Evolutionary conservation across 2,113 vertebrate genomes (phyloP), one percentile per base, ranked within the genome.

Genomic region (Emydura subglobosa): DNA sequence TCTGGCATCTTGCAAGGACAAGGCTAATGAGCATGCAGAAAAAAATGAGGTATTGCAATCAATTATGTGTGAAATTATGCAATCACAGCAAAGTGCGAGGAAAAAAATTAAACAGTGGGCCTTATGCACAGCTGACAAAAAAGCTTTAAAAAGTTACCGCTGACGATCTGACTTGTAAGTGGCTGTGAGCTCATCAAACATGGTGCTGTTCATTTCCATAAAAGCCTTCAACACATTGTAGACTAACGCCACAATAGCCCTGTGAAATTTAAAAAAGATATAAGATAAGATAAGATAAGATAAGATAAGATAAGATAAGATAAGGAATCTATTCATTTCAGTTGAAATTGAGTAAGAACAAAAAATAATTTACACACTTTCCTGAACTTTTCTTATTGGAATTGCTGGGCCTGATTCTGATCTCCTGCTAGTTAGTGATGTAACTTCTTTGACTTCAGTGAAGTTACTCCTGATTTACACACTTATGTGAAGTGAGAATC

Each of bases 121-220:
- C 87, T 78, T 96, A 95, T 83, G 96, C 97, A 98, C 90, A 96
- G 97, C 97, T 97, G 98, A 98, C 98, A 98, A 98, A 98, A 97
- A 98, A 98, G 96, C 96, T 98, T 97, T 98, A 98, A 98, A 98
- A 97, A 98, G 98, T 99, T 98, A 99, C 99, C 99, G 99, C 99
- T 99, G 99, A 98, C 99, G 99, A 98, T 99, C 99, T 97, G 99
- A 99, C 99, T 99, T 99, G 99, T 99, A 99, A 96, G 99, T 99
- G 98, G 99, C 99, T 97, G 99, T 99, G 98, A 99, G 99, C 97
- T 99, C 99, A 39, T 99, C 99, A 96, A 99, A 99, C 99, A 99
- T 99, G 97, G 99, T 98, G 98, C 99, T 99, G 99, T 99, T 99
- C 99, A 99, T 99, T 97, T 99, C 99, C 99, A 99, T 99, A 97